These are phyloP conservation scores for Cinclus mexicanus DNA, from an alignment of 2,113 vertebrate genomes.

Conservation along the genomic window DNA sequence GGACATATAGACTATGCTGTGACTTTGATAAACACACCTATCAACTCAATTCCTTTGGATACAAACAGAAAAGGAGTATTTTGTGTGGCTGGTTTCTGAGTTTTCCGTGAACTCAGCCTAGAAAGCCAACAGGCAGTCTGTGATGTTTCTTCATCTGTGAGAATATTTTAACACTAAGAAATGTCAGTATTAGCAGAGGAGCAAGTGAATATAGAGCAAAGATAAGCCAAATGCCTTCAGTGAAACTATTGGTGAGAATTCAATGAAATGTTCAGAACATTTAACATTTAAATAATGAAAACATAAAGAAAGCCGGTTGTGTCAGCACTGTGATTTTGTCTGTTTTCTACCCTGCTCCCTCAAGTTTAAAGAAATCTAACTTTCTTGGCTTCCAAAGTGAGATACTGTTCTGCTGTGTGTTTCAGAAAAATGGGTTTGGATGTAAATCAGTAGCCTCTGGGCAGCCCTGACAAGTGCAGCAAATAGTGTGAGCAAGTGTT, in stretches of 20 bases:
- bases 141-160: neutral
- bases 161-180: neutral
- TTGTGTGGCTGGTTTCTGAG: neutral
- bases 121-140: neutral
- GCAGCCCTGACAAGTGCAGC: neutral
- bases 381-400: neutral
- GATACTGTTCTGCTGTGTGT: neutral
- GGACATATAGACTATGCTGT: neutral
- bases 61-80: neutral
- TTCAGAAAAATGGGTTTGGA: neutral
- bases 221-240: neutral
- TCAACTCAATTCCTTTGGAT: neutral
- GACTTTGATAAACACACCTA: neutral
- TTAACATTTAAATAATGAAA: neutral
- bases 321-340: neutral
- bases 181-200: neutral
- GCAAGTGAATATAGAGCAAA: neutral
- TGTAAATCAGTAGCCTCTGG: neutral
- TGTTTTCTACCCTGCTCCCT: neutral
- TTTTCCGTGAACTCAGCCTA: neutral
- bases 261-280: neutral
- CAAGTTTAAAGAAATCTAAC: neutral
- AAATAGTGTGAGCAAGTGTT: neutral
- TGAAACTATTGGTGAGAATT: neutral
- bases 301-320: neutral